phyloP scores from a whole-genome alignment of 2,113 vertebrate species.

The Pica pica region DNA sequence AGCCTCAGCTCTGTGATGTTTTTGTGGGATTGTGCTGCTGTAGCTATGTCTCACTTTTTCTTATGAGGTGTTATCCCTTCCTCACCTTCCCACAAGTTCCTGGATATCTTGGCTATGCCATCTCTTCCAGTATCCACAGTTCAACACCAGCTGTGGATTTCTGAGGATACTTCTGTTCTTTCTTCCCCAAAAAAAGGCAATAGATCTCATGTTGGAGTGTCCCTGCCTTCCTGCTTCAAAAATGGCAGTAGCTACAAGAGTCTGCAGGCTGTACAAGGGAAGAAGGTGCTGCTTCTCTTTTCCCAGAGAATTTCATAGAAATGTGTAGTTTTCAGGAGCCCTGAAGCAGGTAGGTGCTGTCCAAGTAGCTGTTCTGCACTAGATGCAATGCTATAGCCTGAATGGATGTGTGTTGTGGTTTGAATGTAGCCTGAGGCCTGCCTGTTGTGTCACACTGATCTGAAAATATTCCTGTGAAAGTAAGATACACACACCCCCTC shows the following conservation, averaged over 20 bases:
- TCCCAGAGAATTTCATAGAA: background rate
- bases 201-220: background rate
- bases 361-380: background rate
- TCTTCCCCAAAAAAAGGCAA: background rate
- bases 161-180: background rate
- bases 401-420: background rate
- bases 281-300: background rate
- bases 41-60: background rate
- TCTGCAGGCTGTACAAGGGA: background rate
- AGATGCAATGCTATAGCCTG: background rate
- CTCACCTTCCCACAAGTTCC: background rate
- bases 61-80: background rate
- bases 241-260: background rate
- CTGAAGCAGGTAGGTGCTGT: background rate
- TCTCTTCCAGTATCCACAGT: background rate
- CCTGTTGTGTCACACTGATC: background rate
- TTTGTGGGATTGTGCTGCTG: background rate
- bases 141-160: background rate
- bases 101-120: background rate
- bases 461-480: background rate
- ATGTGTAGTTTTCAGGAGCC: background rate
- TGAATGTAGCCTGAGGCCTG: background rate
- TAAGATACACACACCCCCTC: background rate
- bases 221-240: background rate
- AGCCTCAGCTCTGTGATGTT: background rate